Evolutionary conservation across 2,797 vertebrate species (phyloP).

Genomic region (Capromys pilorides): DNA sequence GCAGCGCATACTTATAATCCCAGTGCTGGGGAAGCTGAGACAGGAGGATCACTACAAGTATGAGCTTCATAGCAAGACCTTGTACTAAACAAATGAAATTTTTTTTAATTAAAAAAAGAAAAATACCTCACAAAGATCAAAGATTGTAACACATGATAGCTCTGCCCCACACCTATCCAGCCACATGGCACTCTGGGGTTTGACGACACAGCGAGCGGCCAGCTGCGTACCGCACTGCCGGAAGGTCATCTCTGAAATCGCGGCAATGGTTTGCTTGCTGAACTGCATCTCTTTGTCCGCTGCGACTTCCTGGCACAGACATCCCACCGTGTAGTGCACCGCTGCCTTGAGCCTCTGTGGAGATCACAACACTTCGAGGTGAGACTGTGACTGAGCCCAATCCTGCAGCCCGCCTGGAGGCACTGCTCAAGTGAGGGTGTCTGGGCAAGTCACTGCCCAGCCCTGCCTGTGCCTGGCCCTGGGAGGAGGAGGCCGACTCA

Average conservation of each 20-base stretch:
- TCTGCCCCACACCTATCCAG: neutral
- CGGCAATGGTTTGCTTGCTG: constrained; percentile 90
- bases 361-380: neutral
- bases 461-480: neutral
- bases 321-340: constrained; percentile 91
- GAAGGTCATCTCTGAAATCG: constrained; percentile 92
- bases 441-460: constrained; percentile 13
- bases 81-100: neutral
- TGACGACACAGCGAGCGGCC: rapidly evolving
- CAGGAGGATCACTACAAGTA: neutral
- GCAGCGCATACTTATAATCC: neutral
- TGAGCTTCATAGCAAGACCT: neutral
- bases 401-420: neutral
- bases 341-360: constrained; percentile 92
- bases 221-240: constrained; percentile 91
- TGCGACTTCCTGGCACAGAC: constrained; percentile 87
- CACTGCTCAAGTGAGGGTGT: neutral
- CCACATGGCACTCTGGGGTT: neutral
- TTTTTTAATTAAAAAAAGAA: neutral
- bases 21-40: neutral
- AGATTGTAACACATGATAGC: neutral
- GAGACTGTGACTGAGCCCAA: neutral
- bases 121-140: neutral
- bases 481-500: neutral
- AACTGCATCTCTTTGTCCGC: constrained; percentile 85